Percentiles rank a stretch among this genome's conserved stretches.
These are phyloP conservation scores for Eulemur coronatus DNA, from an alignment of 2,797 vertebrate genomes.

Conservation along the genomic window DNA sequence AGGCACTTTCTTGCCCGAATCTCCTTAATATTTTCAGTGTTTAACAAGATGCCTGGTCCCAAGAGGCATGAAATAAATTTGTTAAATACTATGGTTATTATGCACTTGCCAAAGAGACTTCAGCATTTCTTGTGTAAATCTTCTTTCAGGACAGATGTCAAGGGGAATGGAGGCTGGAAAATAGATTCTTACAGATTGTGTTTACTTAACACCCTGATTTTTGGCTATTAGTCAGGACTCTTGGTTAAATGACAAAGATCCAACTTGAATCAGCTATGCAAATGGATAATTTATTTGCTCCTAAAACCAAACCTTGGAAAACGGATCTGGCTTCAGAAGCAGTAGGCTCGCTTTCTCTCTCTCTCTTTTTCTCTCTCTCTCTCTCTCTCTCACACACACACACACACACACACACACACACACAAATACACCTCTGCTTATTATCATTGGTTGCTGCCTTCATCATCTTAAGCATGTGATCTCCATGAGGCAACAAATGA, in stretches of 20 bases:
- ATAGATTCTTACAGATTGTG: constrained; percentile 12
- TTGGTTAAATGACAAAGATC: neutral
- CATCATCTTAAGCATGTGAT: neutral
- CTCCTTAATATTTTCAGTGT: neutral
- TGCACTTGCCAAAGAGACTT: neutral
- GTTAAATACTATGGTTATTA: neutral
- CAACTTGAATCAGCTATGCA: neutral
- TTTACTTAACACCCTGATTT: constrained; percentile 27
- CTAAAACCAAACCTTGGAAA: neutral
- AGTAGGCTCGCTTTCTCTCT: neutral
- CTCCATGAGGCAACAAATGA: neutral
- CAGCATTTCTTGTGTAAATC: neutral
- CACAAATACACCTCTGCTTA: neutral
- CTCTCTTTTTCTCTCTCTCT: neutral
- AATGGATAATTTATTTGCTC: neutral
- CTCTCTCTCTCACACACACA: neutral
- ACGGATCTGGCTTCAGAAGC: neutral
- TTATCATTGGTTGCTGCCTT: neutral
- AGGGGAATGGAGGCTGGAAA: neutral
- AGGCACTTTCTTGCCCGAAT: neutral
- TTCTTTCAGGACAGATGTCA: constrained; percentile 21
- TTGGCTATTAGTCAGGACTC: neutral
- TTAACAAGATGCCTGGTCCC: neutral
- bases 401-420: neutral
- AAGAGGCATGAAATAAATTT: neutral